Evolutionary conservation across 2,113 vertebrate species (phyloP).

Genomic region (Alethe diademata): DNA sequence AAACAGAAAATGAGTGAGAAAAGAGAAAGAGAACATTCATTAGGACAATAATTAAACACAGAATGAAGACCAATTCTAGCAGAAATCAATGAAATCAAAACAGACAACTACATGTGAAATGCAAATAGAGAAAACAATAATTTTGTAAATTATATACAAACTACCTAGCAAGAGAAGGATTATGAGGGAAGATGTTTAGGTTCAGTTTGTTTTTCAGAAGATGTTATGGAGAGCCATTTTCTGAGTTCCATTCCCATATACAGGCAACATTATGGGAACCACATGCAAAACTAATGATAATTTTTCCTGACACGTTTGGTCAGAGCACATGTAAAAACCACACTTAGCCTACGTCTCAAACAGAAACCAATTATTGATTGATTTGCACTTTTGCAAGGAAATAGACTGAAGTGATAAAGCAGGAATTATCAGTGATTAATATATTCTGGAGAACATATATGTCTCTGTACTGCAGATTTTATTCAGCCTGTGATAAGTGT

Average conservation of each 20-base stretch:
- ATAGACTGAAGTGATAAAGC: not conserved
- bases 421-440: not conserved
- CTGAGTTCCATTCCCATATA: not conserved
- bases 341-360: not conserved
- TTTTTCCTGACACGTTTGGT: rapidly evolving
- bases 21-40: not conserved
- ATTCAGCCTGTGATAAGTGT: not conserved
- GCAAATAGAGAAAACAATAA: not conserved
- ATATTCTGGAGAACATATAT: not conserved
- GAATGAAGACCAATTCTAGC: not conserved
- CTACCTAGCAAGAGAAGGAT: not conserved
- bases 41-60: not conserved
- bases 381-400: not conserved
- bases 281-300: not conserved
- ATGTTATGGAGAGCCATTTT: not conserved
- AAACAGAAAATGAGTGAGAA: not conserved
- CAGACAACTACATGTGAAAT: not conserved
- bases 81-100: not conserved
- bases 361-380: not conserved
- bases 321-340: not conserved
- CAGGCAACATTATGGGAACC: not conserved
- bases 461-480: not conserved
- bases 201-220: not conserved
- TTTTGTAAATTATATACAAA: not conserved
- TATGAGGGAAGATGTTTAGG: rapidly evolving